Conservation (phyloP, 2,888 invertebrate species). For the Drosophila picticornis region DNA sequence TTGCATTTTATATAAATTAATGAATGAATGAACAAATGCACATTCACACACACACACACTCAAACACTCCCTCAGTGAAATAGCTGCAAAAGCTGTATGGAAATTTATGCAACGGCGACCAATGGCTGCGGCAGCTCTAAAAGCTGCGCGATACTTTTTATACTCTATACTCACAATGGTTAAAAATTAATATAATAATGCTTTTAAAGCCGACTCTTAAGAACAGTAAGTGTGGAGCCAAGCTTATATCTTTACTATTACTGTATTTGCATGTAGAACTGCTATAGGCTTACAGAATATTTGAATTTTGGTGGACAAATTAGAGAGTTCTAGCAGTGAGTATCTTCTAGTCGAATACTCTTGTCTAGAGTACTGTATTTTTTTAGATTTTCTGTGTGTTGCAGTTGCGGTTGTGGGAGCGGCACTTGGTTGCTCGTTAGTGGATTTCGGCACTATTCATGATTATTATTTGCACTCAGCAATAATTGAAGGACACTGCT, state of each 20-base stretch:
- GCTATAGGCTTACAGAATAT: neutral
- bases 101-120: slow-evolving; percentile 68
- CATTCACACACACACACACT: slow-evolving; percentile 17
- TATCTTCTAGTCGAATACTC: neutral
- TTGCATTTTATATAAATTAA: slow-evolving; percentile 83
- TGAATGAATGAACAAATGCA: slow-evolving; percentile 70
- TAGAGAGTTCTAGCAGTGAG: neutral
- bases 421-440: slow-evolving; percentile 64
- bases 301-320: neutral
- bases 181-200: neutral
- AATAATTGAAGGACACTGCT: slow-evolving; percentile 72
- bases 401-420: slow-evolving; percentile 32
- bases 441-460: slow-evolving; percentile 73
- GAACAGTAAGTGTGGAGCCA: neutral
- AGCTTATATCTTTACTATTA: neutral
- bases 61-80: slow-evolving; percentile 21
- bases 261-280: neutral
- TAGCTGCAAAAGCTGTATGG: slow-evolving; percentile 56
- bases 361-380: neutral
- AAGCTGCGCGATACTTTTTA: slow-evolving; percentile 54
- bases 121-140: slow-evolving; percentile 57
- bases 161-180: neutral
- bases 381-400: slow-evolving; percentile 30
- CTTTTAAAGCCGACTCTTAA: neutral
- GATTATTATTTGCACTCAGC: slow-evolving; percentile 80